These are phyloP conservation scores for Tachysurus fulvidraco DNA, from an alignment of 2,113 vertebrate genomes.

Conservation along the genomic window DNA sequence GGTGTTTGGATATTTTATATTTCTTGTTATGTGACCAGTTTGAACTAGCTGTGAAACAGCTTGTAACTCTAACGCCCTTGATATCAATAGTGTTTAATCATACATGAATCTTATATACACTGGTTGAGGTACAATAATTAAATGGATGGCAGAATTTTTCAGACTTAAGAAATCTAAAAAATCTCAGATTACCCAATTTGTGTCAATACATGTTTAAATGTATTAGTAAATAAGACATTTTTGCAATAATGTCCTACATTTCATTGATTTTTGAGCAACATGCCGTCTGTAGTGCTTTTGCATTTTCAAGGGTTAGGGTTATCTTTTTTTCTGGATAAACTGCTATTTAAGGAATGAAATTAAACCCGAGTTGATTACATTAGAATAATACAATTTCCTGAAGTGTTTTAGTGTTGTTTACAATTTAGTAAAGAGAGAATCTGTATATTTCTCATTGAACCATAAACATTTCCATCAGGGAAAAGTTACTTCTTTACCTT, in stretches of 20 bases:
- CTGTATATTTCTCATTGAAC: background rate
- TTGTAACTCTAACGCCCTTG: background rate
- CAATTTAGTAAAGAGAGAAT: background rate
- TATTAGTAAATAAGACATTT: background rate
- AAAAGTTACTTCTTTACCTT: background rate
- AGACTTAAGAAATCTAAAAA: background rate
- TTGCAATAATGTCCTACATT: background rate
- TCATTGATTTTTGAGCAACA: background rate
- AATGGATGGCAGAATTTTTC: conserved; percentile 1
- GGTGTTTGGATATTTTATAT: background rate
- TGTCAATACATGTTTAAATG: background rate
- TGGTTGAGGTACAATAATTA: background rate
- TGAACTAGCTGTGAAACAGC: background rate
- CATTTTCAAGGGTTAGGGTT: background rate
- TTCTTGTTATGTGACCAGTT: background rate
- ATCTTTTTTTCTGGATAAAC: background rate
- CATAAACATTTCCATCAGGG: background rate
- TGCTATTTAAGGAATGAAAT: background rate
- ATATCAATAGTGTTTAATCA: conserved; percentile 15
- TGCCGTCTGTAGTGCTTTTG: background rate
- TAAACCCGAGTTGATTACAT: background rate
- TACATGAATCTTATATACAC: background rate
- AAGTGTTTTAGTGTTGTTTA: background rate
- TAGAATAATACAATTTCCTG: background rate
- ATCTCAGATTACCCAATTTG: background rate